Evolutionary conservation across 2,888 invertebrate genomes (phyloP), one percentile per base, ranked within the genome.

Genomic region (Parthenolecanium corni): DNA sequence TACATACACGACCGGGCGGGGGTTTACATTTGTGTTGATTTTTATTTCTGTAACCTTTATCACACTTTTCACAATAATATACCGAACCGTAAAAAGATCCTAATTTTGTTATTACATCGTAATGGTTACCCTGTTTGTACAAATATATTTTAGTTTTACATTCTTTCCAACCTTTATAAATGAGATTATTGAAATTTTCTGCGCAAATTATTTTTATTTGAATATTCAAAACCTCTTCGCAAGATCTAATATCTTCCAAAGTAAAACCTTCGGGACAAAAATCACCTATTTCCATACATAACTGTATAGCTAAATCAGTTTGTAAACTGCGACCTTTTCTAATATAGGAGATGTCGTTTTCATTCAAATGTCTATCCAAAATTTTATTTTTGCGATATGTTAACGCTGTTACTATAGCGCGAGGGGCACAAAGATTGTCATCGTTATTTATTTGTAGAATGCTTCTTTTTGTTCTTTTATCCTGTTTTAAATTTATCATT

Each of bases 201-300:
- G 64, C 64, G 56, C 31, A 36, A 3, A 64, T 38, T 31, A 56
- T 18, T n/a, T 57, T 64, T 12, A 64, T 64, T 40, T 56, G 49
- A 51, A 64, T 49, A 16, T 54, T 20, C 36, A 54, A 36, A 16
- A 54, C 14, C 31, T 57, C 47, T 49, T 64, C 56, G 9, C 56
- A 20, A 64, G 56, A 47, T 56, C 38, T 40, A 18, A 64, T 57
- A 51, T 56, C 56, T 11, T 57, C 56, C 3, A 64, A 51, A 12
- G 56, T 64, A 40, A 56, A 64, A 4, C 57, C 64, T 49, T 64
- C 64, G n/a, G 47, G 16, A 40, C 49, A 49, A 56, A 49, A 57
- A 18, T 31, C 21, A 2, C 23, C 56, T 4, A 57, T 47, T 23
- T 46, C 56, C 23, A 57, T 56, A 21, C 57, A 64, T 40, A 51